phyloP scores from a whole-genome alignment of 2,113 vertebrate genomes.

The Lanius ludovicianus region DNA sequence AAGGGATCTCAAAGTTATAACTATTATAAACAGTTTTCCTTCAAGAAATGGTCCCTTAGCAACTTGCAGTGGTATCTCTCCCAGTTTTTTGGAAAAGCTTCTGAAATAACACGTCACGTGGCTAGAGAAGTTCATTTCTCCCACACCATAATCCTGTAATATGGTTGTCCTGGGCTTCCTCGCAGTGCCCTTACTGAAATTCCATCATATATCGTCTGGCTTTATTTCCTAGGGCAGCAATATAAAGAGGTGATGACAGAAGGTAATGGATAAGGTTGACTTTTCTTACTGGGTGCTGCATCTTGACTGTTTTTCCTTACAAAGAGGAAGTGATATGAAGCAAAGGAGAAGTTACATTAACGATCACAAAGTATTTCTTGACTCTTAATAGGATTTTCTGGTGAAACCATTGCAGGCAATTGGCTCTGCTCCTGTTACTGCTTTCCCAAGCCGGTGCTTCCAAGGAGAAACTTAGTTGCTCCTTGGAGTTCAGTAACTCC shows the following conservation, averaged over 20 bases:
- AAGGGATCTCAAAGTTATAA: not conserved
- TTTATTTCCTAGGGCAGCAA: not conserved
- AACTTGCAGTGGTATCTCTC: not conserved
- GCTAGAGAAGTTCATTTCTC: not conserved
- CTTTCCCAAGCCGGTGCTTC: not conserved
- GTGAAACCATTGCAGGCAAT: not conserved
- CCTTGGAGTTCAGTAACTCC: constrained; percentile 1
- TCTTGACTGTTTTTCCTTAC: not conserved
- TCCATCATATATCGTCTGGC: not conserved
- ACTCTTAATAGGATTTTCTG: constrained; percentile 5
- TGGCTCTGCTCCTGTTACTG: not conserved
- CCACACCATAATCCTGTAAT: not conserved
- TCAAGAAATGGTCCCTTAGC: not conserved
- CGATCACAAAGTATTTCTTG: not conserved
- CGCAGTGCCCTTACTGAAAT: not conserved
- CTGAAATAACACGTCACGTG: not conserved
- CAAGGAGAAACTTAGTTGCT: not conserved
- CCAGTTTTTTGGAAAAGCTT: not conserved
- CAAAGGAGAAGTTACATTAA: not conserved
- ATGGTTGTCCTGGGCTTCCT: not conserved
- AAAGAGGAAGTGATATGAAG: not conserved
- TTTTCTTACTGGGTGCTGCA: not conserved
- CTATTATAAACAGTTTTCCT: not conserved
- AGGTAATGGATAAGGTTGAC: not conserved
- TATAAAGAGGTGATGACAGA: constrained; percentile 36